phyloP scores from a whole-genome alignment of 2,113 vertebrate genomes.

The Lepidothrix coronata region DNA sequence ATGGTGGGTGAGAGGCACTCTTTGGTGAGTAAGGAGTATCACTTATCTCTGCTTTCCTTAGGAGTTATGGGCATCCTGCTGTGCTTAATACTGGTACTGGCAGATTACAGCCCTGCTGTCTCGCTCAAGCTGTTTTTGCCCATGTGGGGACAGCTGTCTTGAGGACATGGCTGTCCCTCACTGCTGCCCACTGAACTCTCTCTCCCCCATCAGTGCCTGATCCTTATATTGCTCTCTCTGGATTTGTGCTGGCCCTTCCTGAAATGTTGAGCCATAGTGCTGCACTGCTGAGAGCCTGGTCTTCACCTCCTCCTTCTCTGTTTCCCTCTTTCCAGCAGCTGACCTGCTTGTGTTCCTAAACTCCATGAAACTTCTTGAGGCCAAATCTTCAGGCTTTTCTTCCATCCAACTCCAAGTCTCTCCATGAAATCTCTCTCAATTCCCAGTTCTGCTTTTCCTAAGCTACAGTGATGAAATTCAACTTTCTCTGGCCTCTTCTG shows the following conservation, averaged over 20 bases:
- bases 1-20: constrained; percentile 72
- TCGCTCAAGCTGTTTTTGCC: background rate
- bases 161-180: background rate
- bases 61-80: background rate
- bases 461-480: background rate
- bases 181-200: background rate
- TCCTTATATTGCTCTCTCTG: background rate
- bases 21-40: background rate
- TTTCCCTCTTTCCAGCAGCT: background rate
- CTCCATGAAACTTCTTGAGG: background rate
- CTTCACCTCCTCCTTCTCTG: background rate
- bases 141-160: background rate
- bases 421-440: background rate
- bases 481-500: background rate
- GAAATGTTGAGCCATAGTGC: background rate
- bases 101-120: background rate
- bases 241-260: background rate
- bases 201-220: background rate
- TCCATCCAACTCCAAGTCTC: background rate
- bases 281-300: background rate
- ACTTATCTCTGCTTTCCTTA: background rate
- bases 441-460: background rate
- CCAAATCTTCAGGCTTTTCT: background rate
- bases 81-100: background rate
- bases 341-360: background rate